Percentiles rank a stretch among this genome's conserved stretches.
phyloP scores from a whole-genome alignment of 1,140 invertebrate species.

The Eciton burchellii region DNA sequence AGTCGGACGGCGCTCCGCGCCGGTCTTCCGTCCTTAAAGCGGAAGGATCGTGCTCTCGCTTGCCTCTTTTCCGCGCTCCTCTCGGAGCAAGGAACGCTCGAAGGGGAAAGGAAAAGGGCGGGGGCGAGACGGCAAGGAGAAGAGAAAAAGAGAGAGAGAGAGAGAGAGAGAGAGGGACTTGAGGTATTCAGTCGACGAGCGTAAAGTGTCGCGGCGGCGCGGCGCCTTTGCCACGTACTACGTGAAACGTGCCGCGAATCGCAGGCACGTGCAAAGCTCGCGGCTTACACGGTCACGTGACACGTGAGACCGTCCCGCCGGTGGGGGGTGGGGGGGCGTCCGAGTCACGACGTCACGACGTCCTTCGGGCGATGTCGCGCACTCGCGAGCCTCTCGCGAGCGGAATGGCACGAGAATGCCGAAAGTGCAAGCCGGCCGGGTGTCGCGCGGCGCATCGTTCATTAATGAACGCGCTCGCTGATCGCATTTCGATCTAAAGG shows the following conservation, averaged over 20 bases:
- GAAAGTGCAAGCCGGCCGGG: no score
- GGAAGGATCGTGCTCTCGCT: conserved; percentile 30
- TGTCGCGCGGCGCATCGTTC: no score
- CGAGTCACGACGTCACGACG: neutral
- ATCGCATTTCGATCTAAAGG: no score
- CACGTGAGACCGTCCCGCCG: conserved; percentile 20
- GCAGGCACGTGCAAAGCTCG: conserved; percentile 38
- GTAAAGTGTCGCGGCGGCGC: conserved; percentile 44
- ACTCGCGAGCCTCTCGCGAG: no score
- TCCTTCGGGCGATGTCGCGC: neutral
- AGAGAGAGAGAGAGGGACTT: conserved; percentile 37
- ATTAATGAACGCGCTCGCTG: neutral
- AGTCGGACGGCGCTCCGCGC: neutral
- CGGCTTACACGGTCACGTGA: conserved; percentile 57
- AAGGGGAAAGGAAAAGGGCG: neutral
- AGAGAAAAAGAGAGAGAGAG: neutral
- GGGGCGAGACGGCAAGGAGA: no score
- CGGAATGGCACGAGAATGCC: no score
- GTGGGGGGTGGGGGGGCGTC: no score
- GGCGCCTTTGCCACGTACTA: conserved; percentile 54
- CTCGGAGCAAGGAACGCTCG: neutral
- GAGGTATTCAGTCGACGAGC: conserved; percentile 65
- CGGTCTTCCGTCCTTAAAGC: conserved; percentile 47
- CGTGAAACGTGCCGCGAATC: conserved; percentile 49
- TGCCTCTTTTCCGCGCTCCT: neutral